A percentile compares a stretch with the other conserved stretches of the same genome.
Evolutionary conservation across 2,113 vertebrate species (phyloP).

Genomic region (Rhea pennata): DNA sequence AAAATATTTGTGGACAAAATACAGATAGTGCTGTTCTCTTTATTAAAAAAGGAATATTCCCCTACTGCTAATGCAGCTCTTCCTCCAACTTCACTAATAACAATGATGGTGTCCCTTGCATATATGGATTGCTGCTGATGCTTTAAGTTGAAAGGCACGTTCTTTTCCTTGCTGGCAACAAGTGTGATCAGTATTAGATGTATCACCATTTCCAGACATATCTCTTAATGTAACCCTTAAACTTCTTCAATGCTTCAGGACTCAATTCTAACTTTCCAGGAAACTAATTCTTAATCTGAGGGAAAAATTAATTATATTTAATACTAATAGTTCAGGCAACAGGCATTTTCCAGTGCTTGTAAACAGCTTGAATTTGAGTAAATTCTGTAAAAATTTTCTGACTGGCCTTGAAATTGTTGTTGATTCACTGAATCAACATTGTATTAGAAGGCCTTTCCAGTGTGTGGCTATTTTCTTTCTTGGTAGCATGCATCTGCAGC

Average conservation of each 20-base stretch:
- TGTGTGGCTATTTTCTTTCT: not conserved
- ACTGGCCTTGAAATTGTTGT: not conserved
- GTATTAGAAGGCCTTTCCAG: not conserved
- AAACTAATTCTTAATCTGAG: not conserved
- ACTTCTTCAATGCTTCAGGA: too few relatives aligned
- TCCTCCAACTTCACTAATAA: not conserved
- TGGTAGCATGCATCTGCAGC: not conserved
- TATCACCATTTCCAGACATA: not conserved
- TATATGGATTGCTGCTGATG: not conserved
- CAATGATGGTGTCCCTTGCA: not conserved
- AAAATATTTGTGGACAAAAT: constrained; percentile 4
- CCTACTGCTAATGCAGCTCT: not conserved
- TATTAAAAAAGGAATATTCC: not conserved
- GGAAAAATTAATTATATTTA: not conserved
- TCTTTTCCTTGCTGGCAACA: not conserved
- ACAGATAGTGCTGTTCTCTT: not conserved
- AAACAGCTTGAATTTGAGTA: not conserved
- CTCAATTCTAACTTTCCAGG: not conserved
- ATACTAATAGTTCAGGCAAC: not conserved
- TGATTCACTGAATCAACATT: not conserved
- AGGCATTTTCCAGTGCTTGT: not conserved
- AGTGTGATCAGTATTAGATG: not conserved
- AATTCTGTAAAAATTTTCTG: not conserved
- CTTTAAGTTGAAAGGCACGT: not conserved
- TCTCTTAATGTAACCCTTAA: not conserved